Evolutionary conservation across 1,140 invertebrate species (phyloP).

Genomic region (Ceratitis capitata): DNA sequence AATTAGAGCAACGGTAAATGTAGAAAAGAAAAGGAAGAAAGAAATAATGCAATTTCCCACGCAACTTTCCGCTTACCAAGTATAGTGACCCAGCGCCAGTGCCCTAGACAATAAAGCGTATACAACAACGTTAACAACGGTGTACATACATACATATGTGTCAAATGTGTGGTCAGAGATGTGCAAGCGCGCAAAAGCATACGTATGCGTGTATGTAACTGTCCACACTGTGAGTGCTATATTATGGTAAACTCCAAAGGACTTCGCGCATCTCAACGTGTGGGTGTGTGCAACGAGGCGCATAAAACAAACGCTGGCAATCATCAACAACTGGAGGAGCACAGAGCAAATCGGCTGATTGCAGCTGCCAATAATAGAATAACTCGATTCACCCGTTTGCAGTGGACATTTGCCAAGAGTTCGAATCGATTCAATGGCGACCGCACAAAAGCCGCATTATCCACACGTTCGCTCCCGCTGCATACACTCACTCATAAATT

Average conservation of each 20-base stretch:
- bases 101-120: background rate
- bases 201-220: background rate
- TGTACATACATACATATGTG: too few species aligned
- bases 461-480: too few species aligned
- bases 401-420: background rate
- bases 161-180: conserved; percentile 20
- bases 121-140: background rate
- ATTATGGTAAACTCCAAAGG: background rate
- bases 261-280: background rate
- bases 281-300: background rate
- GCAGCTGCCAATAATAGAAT: conserved; percentile 30
- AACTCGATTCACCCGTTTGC: background rate
- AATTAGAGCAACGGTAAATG: conserved; percentile 27
- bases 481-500: background rate
- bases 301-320: background rate
- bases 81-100: background rate
- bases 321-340: background rate
- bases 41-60: conserved; percentile 18
- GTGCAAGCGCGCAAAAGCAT: conserved; percentile 12
- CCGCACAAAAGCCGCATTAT: background rate
- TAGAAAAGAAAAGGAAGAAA: background rate
- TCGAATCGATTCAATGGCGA: background rate
- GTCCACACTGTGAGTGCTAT: background rate
- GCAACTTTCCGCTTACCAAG: background rate
- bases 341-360: conserved; percentile 1